Percentiles rank a stretch among this genome's conserved stretches.
phyloP scores from a whole-genome alignment of 2,113 vertebrate species.

The Salvelinus fontinalis region DNA sequence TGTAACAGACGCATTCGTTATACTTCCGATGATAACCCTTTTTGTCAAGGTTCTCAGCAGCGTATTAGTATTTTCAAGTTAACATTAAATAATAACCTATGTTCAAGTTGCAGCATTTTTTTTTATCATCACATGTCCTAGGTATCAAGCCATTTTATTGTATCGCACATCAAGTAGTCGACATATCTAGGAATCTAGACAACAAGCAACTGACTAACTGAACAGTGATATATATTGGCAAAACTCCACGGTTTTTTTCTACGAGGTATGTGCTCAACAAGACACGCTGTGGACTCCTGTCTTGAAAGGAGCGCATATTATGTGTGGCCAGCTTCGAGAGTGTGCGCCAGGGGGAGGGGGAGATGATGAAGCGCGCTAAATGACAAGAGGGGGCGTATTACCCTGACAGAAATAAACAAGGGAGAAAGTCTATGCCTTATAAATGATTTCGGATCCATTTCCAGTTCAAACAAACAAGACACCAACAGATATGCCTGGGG shows the following conservation, averaged over 20 bases:
- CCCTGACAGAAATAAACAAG: constrained; percentile 4
- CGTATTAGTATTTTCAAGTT: not conserved
- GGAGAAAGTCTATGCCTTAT: not conserved
- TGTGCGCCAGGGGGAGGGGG: not conserved
- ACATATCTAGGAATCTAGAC: not conserved
- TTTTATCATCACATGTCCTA: not conserved
- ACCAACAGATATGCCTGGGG: not conserved
- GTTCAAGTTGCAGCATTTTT: not conserved
- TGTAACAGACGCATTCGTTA: not conserved
- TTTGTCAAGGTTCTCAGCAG: not conserved
- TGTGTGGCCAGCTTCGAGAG: not conserved
- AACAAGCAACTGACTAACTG: not conserved
- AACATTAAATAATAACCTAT: not conserved
- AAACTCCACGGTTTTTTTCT: not conserved
- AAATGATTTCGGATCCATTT: not conserved
- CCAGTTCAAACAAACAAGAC: not conserved
- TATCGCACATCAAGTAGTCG: not conserved
- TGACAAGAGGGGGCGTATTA: constrained; percentile 6
- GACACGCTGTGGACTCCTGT: not conserved
- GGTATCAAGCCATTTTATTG: not conserved
- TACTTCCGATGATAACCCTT: not conserved
- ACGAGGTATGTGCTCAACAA: not conserved
- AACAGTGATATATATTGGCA: not conserved
- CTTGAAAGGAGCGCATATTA: not conserved
- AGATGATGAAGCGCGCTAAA: not conserved